Evolutionary conservation across 2,888 invertebrate genomes (phyloP).

Genomic region (Notocelia uddmanniana): DNA sequence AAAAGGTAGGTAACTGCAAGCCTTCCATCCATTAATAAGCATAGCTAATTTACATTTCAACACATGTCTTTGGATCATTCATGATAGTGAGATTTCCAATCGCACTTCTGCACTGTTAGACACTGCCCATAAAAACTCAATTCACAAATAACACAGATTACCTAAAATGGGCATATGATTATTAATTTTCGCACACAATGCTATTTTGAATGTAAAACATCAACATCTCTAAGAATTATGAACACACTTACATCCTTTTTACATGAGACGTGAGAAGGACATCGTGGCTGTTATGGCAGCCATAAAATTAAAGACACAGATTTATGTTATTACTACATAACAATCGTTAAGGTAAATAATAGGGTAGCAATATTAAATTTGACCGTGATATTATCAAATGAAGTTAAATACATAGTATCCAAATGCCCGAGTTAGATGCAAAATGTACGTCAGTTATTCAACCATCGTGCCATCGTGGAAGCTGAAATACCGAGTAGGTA

Average conservation of each 20-base stretch:
- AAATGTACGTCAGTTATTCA: neutral
- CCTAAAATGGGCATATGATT: slow-evolving; percentile 13
- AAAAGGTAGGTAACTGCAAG: no score
- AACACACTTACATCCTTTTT: neutral
- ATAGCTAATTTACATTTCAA: no score
- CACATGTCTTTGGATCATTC: neutral
- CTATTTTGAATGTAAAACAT: neutral
- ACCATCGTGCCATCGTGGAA: neutral
- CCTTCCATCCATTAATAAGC: no score
- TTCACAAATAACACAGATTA: neutral
- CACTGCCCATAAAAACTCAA: neutral
- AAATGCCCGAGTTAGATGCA: neutral
- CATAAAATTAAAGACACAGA: slow-evolving; percentile 23
- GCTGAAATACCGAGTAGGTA: neutral
- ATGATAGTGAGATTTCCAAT: neutral
- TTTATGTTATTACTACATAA: slow-evolving; percentile 15
- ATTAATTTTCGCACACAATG: slow-evolving; percentile 15
- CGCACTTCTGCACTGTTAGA: neutral
- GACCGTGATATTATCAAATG: neutral
- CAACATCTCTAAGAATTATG: neutral
- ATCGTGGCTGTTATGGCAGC: neutral
- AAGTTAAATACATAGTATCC: neutral
- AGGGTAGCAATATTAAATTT: slow-evolving; percentile 1
- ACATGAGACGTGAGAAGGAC: neutral
- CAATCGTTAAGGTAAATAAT: slow-evolving; percentile 26